Conservation (phyloP, 1,140 invertebrate genomes). For the Drosophila truncata region DNA sequence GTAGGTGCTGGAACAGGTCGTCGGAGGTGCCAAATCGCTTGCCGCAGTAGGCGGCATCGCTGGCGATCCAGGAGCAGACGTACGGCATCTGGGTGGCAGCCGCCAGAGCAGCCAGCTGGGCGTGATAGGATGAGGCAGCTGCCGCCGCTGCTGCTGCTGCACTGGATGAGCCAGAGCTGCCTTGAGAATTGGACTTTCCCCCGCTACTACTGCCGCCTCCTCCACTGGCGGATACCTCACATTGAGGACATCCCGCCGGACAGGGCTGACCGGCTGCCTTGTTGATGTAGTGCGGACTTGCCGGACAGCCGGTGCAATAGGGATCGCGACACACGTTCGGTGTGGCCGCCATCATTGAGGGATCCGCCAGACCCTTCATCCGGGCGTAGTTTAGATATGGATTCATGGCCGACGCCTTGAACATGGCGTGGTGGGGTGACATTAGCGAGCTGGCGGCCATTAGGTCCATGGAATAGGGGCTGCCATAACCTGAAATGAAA, state of each 20-base stretch:
- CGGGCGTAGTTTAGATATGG: conserved; percentile 91
- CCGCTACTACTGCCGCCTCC: conserved; percentile 47
- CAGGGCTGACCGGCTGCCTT: conserved; percentile 88
- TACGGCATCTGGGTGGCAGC: conserved; percentile 92
- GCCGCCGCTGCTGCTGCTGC: conserved; percentile 71
- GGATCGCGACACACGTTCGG: conserved; percentile 94
- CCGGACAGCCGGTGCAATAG: conserved; percentile 95
- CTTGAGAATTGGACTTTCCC: conserved; percentile 57
- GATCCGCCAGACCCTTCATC: conserved; percentile 87
- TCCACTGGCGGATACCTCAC: conserved; percentile 86
- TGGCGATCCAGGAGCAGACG: conserved; percentile 96
- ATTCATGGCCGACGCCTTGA: conserved; percentile 89
- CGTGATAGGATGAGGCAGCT: conserved; percentile 90
- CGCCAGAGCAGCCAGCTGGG: conserved; percentile 90
- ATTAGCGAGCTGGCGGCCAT: conserved; percentile 90
- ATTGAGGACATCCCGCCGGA: conserved; percentile 95
- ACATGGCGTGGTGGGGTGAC: conserved; percentile 89
- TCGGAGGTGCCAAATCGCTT: conserved; percentile 95
- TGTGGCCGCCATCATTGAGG: conserved; percentile 85
- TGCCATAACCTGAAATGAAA: conserved; percentile 85
- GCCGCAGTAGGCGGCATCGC: conserved; percentile 94
- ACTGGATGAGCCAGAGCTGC: conserved; percentile 38
- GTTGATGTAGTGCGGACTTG: conserved; percentile 91
- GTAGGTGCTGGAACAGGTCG: conserved; percentile 94
- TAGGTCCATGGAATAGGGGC: conserved; percentile 89